Conservation (phyloP, 1,140 invertebrate species). For the Penaeus japonicus region DNA sequence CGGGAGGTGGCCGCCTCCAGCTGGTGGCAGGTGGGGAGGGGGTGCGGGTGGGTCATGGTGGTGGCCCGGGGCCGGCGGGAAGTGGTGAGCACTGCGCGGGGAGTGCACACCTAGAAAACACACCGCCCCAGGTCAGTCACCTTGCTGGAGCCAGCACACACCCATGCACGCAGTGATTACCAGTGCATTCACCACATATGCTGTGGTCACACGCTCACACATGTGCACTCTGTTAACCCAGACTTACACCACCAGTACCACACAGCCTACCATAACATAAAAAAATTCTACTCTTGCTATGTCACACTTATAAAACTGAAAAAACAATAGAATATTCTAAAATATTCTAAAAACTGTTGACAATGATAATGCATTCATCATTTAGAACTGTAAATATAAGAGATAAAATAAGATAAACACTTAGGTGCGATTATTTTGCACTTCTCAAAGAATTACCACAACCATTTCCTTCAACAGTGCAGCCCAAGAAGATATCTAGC, state of each 20-base stretch:
- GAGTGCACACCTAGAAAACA: constrained; percentile 57
- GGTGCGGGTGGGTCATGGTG: constrained; percentile 54
- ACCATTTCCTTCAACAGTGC: no score
- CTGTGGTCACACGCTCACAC: constrained; percentile 33
- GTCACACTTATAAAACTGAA: neutral
- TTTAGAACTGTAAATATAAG: no score
- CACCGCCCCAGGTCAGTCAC: constrained; percentile 51
- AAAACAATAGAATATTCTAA: neutral
- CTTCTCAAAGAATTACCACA: no score
- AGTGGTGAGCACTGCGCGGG: constrained; percentile 53
- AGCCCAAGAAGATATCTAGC: no score
- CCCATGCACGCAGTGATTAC: constrained; percentile 51
- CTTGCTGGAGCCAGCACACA: constrained; percentile 46
- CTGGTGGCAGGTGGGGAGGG: constrained; percentile 47
- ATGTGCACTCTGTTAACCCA: constrained; percentile 43
- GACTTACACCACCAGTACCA: constrained; percentile 53
- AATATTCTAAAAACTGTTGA: neutral
- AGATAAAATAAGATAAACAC: no score
- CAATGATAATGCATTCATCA: no score
- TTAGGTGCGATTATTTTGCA: no score
- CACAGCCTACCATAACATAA: constrained; percentile 40
- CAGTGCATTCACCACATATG: constrained; percentile 46
- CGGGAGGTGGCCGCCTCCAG: constrained; percentile 44
- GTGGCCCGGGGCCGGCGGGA: constrained; percentile 47
- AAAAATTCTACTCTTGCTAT: constrained; percentile 18